Base-by-base conservation (phyloP, 1,140 invertebrate species). In the Zaprionus camerounensis region DNA sequence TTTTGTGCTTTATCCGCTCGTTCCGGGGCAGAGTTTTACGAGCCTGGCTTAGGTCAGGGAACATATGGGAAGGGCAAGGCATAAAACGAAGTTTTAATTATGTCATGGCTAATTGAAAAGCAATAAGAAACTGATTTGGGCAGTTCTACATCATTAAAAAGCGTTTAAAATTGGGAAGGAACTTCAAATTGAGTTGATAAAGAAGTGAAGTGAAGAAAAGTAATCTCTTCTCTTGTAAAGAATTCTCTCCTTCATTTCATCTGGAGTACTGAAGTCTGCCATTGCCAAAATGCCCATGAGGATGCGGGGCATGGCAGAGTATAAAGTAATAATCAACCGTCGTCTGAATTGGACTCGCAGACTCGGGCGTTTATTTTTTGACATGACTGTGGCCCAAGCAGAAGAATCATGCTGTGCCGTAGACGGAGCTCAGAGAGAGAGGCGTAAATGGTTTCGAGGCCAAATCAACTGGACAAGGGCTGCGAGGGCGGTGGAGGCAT, bases 351-450 rank as follows among this genome's bases (percentile, higher is more conserved):
- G 76, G 80, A 75, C 41, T 46, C 66, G 83, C 80, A 88, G 84
- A 88, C 80, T 76, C 80, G 80, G 84, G 84, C 84, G 84, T 62
- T 87, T 88, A 87, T 87, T 83, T 87, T 88, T 78, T 88, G 80
- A 83, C 84, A 69, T 87, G 53, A 62, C 62, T 58, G 62, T 66
- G 72, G 74, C 72, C 71, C 59, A 76, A 86, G 80, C 44, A 82
- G 72, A 82, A 82, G 76, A 82, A 51, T 51, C 83, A 87, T 71
- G 83, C 83, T 87, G 83, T 51, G 83, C 53, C 66, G 69, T 55
- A 49, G 68, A 44, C 61, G 56, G 24, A 11, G 67, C 63, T 62
- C n/a, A n/a, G 36, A 31, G 41, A 6, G 36, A 86, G 82, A 85
- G 83, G 83, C 83, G 83, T 82, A 87, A 87, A 86, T 87, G 83